Evolutionary conservation across 2,113 vertebrate genomes (phyloP), one percentile per base, ranked within the genome.

Genomic region (Bambusicola thoracicus): DNA sequence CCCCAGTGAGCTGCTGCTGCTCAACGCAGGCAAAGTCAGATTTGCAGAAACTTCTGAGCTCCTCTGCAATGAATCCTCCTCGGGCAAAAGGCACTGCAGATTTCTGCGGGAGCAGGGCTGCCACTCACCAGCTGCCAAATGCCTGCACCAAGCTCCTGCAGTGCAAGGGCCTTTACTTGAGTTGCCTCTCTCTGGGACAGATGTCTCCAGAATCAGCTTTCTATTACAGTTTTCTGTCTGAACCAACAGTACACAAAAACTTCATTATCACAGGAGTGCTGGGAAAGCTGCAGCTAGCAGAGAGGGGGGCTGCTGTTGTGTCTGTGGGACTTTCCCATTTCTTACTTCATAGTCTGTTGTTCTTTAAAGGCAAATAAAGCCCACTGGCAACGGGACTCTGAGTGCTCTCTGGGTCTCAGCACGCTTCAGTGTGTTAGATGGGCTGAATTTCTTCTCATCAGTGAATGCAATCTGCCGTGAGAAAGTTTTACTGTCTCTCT

Each of bases 401-500:
- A 89, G 89, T 69, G 72, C 94, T 97, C 72, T 91, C 30, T 95
- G 79, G 79, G 94, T 89, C 93, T 95, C 84, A 95, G 91, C 94
- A 95, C 5, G 27, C 85, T 96, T 90, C 88, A 91, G 70, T 56
- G 84, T 96, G 87, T 96, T 89, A 97, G 74, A 87, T 97, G 10
- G 15, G 79, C 93, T 95, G 78, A 92, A 96, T 97, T 97, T 97
- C 78, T 80, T 96, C 95, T 98, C 97, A 96, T 97, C 93, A 94
- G 81, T 96, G 97, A 97, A 96, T 84, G 83, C 97, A 97, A 96
- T 98, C 97, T 98, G 93, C 97, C 25, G 38, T 92, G 94, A 97
- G 97, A 98, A 98, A 96, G 95, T 97, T 97, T 98, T 96, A 97
- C 97, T 97, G 96, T 97, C 96, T 97, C 94, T 34, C 85, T 97